These are phyloP conservation scores for Plagodis dolabraria DNA, from an alignment of 2,888 invertebrate genomes.

Conservation along the genomic window DNA sequence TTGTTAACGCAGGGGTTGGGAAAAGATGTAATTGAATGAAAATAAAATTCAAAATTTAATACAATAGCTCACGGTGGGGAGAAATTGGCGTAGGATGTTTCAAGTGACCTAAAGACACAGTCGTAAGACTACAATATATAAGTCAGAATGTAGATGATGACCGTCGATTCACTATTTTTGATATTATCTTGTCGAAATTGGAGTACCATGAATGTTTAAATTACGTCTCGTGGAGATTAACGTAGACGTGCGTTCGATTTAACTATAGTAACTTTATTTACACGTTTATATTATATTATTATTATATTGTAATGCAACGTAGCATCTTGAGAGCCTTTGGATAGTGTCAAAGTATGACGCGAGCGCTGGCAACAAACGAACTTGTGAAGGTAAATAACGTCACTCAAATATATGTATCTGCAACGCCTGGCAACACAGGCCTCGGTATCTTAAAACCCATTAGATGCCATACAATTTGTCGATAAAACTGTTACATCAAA, in stretches of 20 bases:
- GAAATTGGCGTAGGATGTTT: constrained; percentile 70
- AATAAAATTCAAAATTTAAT: constrained; percentile 61
- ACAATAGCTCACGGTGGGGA: constrained; percentile 65
- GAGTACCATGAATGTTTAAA: constrained; percentile 73
- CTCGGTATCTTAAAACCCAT: background rate
- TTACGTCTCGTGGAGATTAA: constrained; percentile 64
- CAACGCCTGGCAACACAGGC: background rate
- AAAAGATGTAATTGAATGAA: constrained; percentile 28
- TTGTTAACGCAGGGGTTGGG: constrained; percentile 31
- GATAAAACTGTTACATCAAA: background rate
- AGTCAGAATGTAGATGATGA: constrained; percentile 76
- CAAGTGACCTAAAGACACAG: constrained; percentile 72
- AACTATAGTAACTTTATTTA: constrained; percentile 82
- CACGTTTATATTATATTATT: constrained; percentile 67
- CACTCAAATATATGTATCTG: background rate
- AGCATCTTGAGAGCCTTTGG: constrained; percentile 75
- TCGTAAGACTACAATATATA: constrained; percentile 75
- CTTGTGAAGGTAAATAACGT: constrained; percentile 10
- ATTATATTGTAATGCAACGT: constrained; percentile 75
- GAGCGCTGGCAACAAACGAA: constrained; percentile 64
- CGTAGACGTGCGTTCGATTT: constrained; percentile 70
- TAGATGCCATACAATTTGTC: too few relatives aligned
- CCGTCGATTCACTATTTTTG: constrained; percentile 83
- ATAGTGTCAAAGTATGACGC: constrained; percentile 62
- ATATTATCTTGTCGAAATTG: constrained; percentile 85